phyloP scores from a whole-genome alignment of 2,113 vertebrate species.

The Oncorhynchus kisutch region DNA sequence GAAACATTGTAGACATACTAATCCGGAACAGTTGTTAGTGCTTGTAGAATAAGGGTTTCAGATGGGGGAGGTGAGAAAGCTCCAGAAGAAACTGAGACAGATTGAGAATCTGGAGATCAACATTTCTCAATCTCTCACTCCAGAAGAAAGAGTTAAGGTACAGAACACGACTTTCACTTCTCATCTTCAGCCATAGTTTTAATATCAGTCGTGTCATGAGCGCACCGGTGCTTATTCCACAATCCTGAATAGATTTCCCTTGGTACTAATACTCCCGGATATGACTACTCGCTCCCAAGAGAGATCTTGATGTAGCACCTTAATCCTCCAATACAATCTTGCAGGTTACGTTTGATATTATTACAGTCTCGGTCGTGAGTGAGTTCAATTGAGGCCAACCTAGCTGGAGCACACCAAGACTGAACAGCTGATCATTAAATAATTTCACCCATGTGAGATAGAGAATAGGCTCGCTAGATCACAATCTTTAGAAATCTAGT shows the following conservation, averaged over 20 bases:
- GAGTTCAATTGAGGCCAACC: no score
- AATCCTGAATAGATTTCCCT: slow-evolving; percentile 39
- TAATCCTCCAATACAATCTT: not conserved
- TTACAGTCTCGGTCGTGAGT: not conserved
- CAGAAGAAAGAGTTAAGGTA: slow-evolving; percentile 80
- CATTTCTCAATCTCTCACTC: slow-evolving; percentile 58
- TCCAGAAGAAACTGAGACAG: slow-evolving; percentile 81
- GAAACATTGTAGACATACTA: no score
- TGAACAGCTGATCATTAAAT: no score
- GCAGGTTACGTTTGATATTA: not conserved
- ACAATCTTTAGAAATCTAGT: no score
- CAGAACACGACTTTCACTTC: slow-evolving; percentile 19
- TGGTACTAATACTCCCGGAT: slow-evolving; percentile 7
- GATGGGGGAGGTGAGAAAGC: slow-evolving; percentile 79
- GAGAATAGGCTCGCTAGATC: no score
- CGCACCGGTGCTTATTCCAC: not conserved
- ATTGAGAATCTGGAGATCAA: slow-evolving; percentile 82
- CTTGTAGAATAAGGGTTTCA: slow-evolving; percentile 7
- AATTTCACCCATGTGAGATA: no score
- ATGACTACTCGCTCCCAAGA: slow-evolving; percentile 5
- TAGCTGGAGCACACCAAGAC: no score
- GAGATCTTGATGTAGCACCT: not conserved
- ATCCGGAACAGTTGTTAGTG: no score
- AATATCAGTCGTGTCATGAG: not conserved
- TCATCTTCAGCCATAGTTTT: not conserved